Evolutionary conservation across 2,888 invertebrate genomes (phyloP), one percentile per base, ranked within the genome.

Genomic region (Cenopis cana): DNA sequence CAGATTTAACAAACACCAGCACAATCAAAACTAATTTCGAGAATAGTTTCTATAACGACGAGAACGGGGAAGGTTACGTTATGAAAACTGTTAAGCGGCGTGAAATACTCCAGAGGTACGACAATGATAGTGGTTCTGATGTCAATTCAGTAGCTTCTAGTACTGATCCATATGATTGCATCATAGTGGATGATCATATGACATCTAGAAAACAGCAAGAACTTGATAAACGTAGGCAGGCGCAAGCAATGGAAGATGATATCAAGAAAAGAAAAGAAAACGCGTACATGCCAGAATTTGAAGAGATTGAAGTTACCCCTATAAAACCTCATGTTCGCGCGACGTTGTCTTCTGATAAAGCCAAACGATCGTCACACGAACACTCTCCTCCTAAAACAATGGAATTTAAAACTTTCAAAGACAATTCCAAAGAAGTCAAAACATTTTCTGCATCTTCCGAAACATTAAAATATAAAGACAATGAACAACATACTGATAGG

Each of bases 121-220:
- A 95, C 73, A 95, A 95, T 77, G 94, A 94, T 56, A 95, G 95
- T 74, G 95, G 95, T 81, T 95, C 95, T 10, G 95, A 95, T 76
- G 94, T 94, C 52, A 92, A 94, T 84, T 96, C 96, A 62, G 94
- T 95, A 77, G 94, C 94, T 79, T 95, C 96, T 60, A 96, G 96
- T 81, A 96, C 96, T 60, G 96, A 96, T 91, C 96, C 96, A 36
- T 96, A 96, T 78, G 96, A 96, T 82, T 97, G 97, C 83, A 97
- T 97, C 77, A 96, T 98, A 65, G 97, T 97, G 33, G 97, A 97
- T 78, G 97, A 97, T 88, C 97, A 96, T 79, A 94, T 90, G 94
- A 91, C 89, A 74, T 88, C 89, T 77, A 86, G 93, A 85, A 95
- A 93, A 79, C 94, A 91, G 79, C 93, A 92, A 85, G 93, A 93